A percentile compares a stretch with the other conserved stretches of the same genome.
Conservation (phyloP, 30 jellyfish, hydroid and myxozoan species). For the Aurelia sp. region DNA sequence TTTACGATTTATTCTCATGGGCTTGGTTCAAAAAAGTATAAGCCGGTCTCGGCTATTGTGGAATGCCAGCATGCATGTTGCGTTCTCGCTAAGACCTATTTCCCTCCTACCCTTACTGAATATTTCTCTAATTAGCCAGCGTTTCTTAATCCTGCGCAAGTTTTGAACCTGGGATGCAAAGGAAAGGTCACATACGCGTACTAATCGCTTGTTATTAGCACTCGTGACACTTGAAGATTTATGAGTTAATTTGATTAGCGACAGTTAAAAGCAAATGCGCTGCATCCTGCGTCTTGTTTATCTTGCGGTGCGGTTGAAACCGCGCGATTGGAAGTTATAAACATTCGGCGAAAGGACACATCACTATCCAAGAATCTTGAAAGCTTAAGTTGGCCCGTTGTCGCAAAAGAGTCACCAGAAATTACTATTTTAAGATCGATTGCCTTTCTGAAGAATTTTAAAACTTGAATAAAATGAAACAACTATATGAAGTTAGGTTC, state of each 20-base stretch:
- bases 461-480: too few species aligned
- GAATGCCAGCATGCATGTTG: slow-evolving; percentile 15
- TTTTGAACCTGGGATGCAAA: slow-evolving; percentile 25
- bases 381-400: too few species aligned
- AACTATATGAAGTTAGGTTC: too few species aligned
- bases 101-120: background rate
- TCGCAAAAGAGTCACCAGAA: too few species aligned
- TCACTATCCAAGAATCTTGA: too few species aligned
- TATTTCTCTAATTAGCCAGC: slow-evolving; percentile 12
- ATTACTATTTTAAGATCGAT: too few species aligned
- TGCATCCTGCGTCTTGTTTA: background rate
- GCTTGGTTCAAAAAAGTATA: background rate
- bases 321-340: background rate
- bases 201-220: slow-evolving; percentile 33
- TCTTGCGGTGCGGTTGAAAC: background rate
- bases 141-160: slow-evolving; percentile 39
- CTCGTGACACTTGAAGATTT: slow-evolving; percentile 17
- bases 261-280: background rate
- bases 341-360: too few species aligned
- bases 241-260: background rate
- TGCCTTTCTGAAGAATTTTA: too few species aligned
- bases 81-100: background rate
- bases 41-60: slow-evolving; percentile 1
- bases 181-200: slow-evolving; percentile 32
- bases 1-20: background rate